phyloP scores from a whole-genome alignment of 2,113 vertebrate species.

The Grammomys surdaster region DNA sequence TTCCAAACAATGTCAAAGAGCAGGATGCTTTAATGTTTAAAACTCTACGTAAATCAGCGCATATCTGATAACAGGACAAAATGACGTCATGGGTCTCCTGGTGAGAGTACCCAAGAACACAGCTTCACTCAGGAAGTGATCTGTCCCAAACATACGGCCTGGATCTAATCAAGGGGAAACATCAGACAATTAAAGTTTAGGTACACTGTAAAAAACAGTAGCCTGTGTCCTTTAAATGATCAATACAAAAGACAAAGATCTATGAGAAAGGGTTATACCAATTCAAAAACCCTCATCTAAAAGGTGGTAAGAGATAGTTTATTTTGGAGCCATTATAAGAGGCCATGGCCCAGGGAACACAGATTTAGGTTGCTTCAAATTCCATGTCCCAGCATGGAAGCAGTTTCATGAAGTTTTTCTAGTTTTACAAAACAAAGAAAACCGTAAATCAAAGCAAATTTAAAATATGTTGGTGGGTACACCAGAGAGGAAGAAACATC shows the following conservation, averaged over 20 bases:
- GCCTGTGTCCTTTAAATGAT: background rate
- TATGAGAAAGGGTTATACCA: background rate
- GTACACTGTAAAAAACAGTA: background rate
- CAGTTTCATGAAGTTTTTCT: background rate
- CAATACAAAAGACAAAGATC: conserved; percentile 44
- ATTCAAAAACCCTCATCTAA: background rate
- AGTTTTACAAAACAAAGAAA: background rate
- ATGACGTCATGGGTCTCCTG: conserved; percentile 18
- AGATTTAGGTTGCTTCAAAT: background rate
- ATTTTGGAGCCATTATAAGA: background rate
- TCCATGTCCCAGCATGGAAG: background rate
- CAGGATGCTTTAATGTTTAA: conserved; percentile 60
- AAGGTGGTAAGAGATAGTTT: background rate
- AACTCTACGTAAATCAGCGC: background rate
- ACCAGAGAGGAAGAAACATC: background rate
- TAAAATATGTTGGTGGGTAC: background rate
- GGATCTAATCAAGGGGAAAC: conserved; percentile 69
- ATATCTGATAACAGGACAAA: background rate
- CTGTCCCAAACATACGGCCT: background rate
- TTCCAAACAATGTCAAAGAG: conserved; percentile 8
- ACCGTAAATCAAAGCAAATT: background rate
- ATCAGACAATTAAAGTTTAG: conserved; percentile 29
- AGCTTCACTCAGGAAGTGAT: conserved; percentile 41
- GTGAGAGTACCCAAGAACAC: conserved; percentile 21
- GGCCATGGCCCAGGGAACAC: background rate